phyloP scores from a whole-genome alignment of 2,888 invertebrate genomes.

The Heliconius ethilla region DNA sequence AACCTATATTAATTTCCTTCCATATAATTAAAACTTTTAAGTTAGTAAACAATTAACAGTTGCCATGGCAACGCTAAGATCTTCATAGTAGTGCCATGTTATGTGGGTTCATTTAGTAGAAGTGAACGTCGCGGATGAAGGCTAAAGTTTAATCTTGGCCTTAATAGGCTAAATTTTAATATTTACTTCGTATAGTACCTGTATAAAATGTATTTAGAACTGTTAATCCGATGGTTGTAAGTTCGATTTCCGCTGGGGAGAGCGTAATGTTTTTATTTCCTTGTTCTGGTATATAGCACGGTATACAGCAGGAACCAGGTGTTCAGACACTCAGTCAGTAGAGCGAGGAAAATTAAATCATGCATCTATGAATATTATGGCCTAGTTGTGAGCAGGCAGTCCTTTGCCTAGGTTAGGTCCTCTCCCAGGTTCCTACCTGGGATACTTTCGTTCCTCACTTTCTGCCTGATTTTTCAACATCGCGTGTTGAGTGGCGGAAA shows the following conservation, averaged over 20 bases:
- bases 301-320: too few species aligned
- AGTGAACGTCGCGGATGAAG: slow-evolving; percentile 53
- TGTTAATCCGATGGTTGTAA: not conserved
- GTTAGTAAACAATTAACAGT: not conserved
- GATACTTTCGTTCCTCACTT: too few species aligned
- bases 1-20: not conserved
- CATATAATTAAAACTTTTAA: not conserved
- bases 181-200: not conserved
- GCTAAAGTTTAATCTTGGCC: slow-evolving; percentile 55
- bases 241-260: not conserved
- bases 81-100: slow-evolving; percentile 5
- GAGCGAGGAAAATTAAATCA: too few species aligned
- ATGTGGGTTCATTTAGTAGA: slow-evolving; percentile 47
- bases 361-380: too few species aligned
- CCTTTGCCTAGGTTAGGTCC: too few species aligned
- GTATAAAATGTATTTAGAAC: not conserved
- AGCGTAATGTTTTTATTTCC: not conserved
- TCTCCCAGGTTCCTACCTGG: too few species aligned
- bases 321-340: too few species aligned
- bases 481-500: too few species aligned
- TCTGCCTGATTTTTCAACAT: too few species aligned
- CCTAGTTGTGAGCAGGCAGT: too few species aligned
- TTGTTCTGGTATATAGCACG: not conserved
- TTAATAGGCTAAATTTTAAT: slow-evolving; percentile 50
- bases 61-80: slow-evolving; percentile 3